Percentiles rank a stretch among this genome's conserved stretches.
These are phyloP conservation scores for Aurelia sp. DNA, from an alignment of 30 jellyfish, hydroid and myxozoan genomes.

Conservation along the genomic window DNA sequence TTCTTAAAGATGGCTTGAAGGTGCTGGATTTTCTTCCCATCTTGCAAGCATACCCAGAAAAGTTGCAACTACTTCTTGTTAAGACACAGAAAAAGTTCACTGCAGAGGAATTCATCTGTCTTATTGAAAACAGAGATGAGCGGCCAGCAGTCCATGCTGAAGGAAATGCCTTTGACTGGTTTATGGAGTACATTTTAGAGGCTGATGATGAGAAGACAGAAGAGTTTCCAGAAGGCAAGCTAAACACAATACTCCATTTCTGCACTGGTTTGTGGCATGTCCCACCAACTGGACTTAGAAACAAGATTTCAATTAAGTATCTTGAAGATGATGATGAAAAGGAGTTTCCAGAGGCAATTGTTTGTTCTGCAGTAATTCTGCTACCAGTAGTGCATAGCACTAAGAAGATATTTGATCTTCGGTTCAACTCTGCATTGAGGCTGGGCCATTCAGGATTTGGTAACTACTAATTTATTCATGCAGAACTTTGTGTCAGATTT, in stretches of 20 bases:
- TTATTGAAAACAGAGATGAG: constrained; percentile 18
- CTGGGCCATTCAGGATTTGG: constrained; percentile 28
- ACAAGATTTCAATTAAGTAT: not conserved
- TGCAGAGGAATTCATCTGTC: constrained; percentile 13
- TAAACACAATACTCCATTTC: constrained; percentile 32
- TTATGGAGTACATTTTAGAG: constrained; percentile 6
- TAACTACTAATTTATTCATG: not conserved
- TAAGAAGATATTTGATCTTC: constrained; percentile 11
- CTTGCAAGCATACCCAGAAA: too few relatives aligned
- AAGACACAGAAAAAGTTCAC: constrained; percentile 11
- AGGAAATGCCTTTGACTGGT: constrained; percentile 39
- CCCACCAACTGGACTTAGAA: constrained; percentile 16
- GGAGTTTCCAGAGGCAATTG: constrained; percentile 29
- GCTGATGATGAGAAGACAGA: constrained; percentile 9
- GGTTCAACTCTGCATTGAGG: constrained; percentile 27
- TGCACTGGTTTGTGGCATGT: constrained; percentile 30
- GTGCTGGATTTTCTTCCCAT: constrained; percentile 11
- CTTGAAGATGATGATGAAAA: constrained; percentile 32
- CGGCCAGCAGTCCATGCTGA: constrained; percentile 22
- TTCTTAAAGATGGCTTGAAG: constrained; percentile 13
- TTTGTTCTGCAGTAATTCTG: constrained; percentile 30
- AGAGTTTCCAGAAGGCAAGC: constrained; percentile 33
- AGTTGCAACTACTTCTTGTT: too few relatives aligned
- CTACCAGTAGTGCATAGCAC: constrained; percentile 28
- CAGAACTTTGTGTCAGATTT: too few relatives aligned